A percentile compares a stretch with the other conserved stretches of the same genome.
phyloP scores from a whole-genome alignment of 1,140 invertebrate species.

The Rhagoletis pomonella region DNA sequence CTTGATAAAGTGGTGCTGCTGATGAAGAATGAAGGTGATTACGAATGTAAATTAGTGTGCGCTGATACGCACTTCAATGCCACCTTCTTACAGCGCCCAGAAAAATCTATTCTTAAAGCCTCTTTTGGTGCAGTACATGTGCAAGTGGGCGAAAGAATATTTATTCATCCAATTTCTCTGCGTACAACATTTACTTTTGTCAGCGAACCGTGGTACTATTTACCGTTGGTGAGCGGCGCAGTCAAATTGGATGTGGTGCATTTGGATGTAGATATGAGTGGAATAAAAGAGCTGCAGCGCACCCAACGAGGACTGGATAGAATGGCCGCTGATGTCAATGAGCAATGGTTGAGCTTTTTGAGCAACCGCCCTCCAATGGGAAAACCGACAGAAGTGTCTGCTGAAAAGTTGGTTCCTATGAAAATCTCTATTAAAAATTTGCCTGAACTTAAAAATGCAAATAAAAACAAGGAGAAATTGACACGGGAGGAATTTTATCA shows the following conservation, averaged over 20 bases:
- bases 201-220: constrained; percentile 68
- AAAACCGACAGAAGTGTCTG: not conserved
- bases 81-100: constrained; percentile 75
- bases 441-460: constrained; percentile 5
- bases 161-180: constrained; percentile 67
- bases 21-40: constrained; percentile 73
- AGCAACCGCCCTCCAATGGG: constrained; percentile 59
- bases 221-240: constrained; percentile 64
- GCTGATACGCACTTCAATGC: constrained; percentile 75
- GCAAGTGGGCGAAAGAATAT: constrained; percentile 65
- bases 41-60: constrained; percentile 75
- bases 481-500: constrained; percentile 79
- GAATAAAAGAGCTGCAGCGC: constrained; percentile 62
- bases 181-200: constrained; percentile 64
- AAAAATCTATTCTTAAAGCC: constrained; percentile 76
- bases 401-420: constrained; percentile 10
- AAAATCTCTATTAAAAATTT: not conserved
- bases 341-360: constrained; percentile 62
- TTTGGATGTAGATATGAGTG: constrained; percentile 77
- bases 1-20: constrained; percentile 77
- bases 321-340: constrained; percentile 53
- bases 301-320: constrained; percentile 59
- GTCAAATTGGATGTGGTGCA: constrained; percentile 75
- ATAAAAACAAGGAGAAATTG: constrained; percentile 44
- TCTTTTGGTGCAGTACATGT: constrained; percentile 77